phyloP scores from a whole-genome alignment of 1,140 invertebrate genomes.

The Archivesica marissinica region DNA sequence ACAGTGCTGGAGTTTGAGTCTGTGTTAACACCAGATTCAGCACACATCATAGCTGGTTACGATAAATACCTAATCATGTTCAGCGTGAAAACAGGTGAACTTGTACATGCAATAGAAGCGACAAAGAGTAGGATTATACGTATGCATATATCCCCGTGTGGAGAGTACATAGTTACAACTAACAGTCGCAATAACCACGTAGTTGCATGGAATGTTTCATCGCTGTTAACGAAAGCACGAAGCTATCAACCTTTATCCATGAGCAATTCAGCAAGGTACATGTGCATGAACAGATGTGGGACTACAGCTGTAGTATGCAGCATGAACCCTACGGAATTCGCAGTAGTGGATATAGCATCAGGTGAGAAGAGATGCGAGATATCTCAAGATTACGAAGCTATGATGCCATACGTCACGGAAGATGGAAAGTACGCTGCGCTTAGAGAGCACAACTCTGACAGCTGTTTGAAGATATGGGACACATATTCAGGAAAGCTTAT shows the following conservation, averaged over 20 bases:
- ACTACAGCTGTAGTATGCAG: constrained; percentile 59
- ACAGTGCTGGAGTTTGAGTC: constrained; percentile 62
- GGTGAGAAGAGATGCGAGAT: constrained; percentile 58
- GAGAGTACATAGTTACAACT: constrained; percentile 61
- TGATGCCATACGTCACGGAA: constrained; percentile 61
- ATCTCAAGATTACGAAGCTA: constrained; percentile 57
- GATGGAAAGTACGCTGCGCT: constrained; percentile 69
- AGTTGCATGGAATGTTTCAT: constrained; percentile 61
- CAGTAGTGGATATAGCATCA: constrained; percentile 57
- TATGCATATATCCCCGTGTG: constrained; percentile 52
- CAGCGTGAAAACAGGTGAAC: constrained; percentile 50
- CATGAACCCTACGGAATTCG: constrained; percentile 63
- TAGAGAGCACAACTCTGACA: constrained; percentile 62
- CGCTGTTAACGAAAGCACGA: constrained; percentile 41
- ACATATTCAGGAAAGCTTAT: constrained; percentile 50
- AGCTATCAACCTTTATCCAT: constrained; percentile 63
- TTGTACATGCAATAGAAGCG: constrained; percentile 48
- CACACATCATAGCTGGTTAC: constrained; percentile 66
- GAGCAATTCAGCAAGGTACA: constrained; percentile 63
- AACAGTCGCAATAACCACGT: constrained; percentile 63
- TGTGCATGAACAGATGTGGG: constrained; percentile 49
- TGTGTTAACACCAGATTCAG: constrained; percentile 53
- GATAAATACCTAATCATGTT: constrained; percentile 66
- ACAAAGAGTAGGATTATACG: constrained; percentile 49
- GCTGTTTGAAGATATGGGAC: constrained; percentile 65